A percentile compares a stretch with the other conserved stretches of the same genome.
Conservation (phyloP, 1,140 invertebrate genomes). For the Oreohelix idahoensis region DNA sequence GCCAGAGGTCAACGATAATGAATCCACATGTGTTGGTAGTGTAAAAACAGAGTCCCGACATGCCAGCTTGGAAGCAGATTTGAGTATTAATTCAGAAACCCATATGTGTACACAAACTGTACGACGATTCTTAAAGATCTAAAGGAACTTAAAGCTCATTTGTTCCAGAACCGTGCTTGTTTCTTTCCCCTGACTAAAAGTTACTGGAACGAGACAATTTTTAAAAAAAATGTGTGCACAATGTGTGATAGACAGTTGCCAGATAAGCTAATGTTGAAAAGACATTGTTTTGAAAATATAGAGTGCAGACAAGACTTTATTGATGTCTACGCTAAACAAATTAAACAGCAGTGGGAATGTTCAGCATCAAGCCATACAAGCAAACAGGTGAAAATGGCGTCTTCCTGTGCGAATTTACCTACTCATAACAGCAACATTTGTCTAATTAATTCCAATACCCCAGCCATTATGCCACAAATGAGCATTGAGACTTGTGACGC, state of each 20-base stretch:
- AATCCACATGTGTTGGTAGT: too few relatives aligned
- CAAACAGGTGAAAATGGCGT: too few relatives aligned
- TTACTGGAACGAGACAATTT: not conserved
- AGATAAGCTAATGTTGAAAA: not conserved
- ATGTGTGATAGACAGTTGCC: not conserved
- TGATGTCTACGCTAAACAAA: not conserved
- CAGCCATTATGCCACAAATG: too few relatives aligned
- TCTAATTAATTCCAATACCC: too few relatives aligned
- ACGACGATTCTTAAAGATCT: not conserved
- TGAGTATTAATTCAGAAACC: too few relatives aligned
- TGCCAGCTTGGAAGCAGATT: too few relatives aligned
- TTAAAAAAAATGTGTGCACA: not conserved
- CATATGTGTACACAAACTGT: not conserved
- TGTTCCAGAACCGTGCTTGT: not conserved
- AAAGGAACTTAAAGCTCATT: not conserved
- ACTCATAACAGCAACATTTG: too few relatives aligned
- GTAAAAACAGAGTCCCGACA: too few relatives aligned
- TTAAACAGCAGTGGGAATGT: not conserved
- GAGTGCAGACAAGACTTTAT: not conserved
- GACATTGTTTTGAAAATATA: not conserved
- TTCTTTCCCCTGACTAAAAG: not conserved
- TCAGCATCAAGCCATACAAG: too few relatives aligned
- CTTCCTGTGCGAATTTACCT: too few relatives aligned
- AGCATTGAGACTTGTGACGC: too few relatives aligned
- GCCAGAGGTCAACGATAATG: too few relatives aligned